Evolutionary conservation across 2,888 invertebrate genomes (phyloP), one percentile per base, ranked within the genome.

Genomic region (Patella ulyssiponensis): DNA sequence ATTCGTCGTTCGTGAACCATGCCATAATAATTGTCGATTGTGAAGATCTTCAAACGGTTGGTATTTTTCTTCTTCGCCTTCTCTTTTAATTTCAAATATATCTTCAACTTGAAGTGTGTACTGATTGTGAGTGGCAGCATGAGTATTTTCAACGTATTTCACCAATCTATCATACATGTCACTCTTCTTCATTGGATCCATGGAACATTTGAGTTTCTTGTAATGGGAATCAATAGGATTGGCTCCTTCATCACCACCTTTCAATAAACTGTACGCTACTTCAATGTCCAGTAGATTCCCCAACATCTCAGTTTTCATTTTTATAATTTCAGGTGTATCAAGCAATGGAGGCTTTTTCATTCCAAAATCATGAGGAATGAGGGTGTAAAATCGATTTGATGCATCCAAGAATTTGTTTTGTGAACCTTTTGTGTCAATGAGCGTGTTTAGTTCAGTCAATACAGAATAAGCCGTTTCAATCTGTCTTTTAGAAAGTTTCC

Each of bases 341-440:
- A 99, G 93, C 69, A 97, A 89, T 2, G 96, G 96, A 0, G 97
- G 96, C 84, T 94, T 95, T 20, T 94, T 93, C 64, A 96, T 92
- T 1, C 99, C 99, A 91, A 98, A 98, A 87, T 95, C 95, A 91
- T 99, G 99, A 0, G 99, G 99, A 81, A 99, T 95, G 73, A 98
- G 93, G 0, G 98, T 98, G 91, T 97, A 99, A 92, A 99, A 99
- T 87, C 95, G 94, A 92, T 99, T 99, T 1, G 97, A 96, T 0
- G 95, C 95, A 90, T 97, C 98, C 69, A 97, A 93, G 78, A 97
- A 94, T 84, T 88, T 86, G 0, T 90, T 88, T 58, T 88, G 83
- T 0, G 94, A 94, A 4, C 90, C 90, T 56, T 85, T 87, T 58
- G 84, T 87, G 51, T 89, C 88, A 53, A 90, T 86, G 70, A 92